Evolutionary conservation across 2,797 vertebrate species (phyloP).

Genomic region (Vespertilio murinus): DNA sequence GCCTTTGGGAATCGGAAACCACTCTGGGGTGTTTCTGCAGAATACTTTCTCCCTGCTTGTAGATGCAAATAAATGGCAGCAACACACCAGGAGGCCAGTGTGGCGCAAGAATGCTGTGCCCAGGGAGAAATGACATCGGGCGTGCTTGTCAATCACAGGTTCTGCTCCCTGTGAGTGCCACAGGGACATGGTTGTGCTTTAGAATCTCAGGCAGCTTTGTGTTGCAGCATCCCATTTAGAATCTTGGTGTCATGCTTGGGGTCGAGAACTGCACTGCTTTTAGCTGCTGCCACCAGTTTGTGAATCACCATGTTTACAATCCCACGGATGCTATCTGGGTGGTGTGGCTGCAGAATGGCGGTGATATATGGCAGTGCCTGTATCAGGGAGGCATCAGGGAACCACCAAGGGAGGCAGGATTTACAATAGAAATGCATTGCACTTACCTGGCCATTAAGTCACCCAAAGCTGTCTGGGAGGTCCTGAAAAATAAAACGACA

Average conservation of each 20-base stretch:
- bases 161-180: background rate
- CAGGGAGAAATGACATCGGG: background rate
- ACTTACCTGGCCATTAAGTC: background rate
- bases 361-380: conserved; percentile 48
- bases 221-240: conserved; percentile 61
- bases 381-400: background rate
- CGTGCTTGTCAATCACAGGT: conserved; percentile 46
- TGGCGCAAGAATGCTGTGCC: background rate
- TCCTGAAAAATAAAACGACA: conserved; percentile 10
- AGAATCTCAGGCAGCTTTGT: conserved; percentile 36
- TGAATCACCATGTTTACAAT: conserved; percentile 73
- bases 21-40: background rate
- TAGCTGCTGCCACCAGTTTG: conserved; percentile 65
- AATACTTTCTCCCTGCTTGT: background rate
- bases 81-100: background rate
- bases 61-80: conserved; percentile 4
- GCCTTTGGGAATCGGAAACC: conserved; percentile 43
- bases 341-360: background rate
- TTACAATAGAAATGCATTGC: background rate
- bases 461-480: background rate
- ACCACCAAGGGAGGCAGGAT: background rate
- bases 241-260: conserved; percentile 35
- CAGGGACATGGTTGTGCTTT: conserved; percentile 47
- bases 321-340: conserved; percentile 30
- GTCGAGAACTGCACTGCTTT: conserved; percentile 56